Conservation (phyloP, 2,888 invertebrate species). For the Hybos culiciformis region DNA sequence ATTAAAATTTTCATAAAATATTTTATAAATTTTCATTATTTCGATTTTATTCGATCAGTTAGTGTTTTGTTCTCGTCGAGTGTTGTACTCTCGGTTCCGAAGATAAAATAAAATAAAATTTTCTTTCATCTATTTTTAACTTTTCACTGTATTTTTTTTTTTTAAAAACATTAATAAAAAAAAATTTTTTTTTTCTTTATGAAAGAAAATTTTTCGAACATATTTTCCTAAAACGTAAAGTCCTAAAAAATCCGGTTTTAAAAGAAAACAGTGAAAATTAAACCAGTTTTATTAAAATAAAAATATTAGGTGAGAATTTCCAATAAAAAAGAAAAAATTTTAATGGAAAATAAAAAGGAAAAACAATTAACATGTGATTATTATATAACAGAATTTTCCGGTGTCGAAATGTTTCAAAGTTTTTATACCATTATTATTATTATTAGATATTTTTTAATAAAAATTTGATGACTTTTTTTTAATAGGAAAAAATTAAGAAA, state of each 20-base stretch:
- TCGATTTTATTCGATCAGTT: slow-evolving; percentile 23
- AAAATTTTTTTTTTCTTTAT: neutral
- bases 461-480: too few species aligned
- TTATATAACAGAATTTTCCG: too few species aligned
- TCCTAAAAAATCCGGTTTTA: too few species aligned
- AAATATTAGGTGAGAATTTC: neutral
- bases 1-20: neutral
- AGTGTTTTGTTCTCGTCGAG: slow-evolving; percentile 37
- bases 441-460: too few species aligned
- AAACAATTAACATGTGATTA: too few species aligned
- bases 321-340: neutral
- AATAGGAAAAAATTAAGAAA: too few species aligned
- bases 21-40: neutral
- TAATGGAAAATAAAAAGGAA: too few species aligned
- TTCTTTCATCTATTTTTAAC: slow-evolving; percentile 29
- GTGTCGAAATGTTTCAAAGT: too few species aligned
- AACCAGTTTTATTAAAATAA: neutral
- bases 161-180: too few species aligned
- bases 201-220: neutral
- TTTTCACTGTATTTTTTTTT: slow-evolving; percentile 19
- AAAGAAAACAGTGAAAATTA: too few species aligned
- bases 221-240: neutral
- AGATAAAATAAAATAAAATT: slow-evolving; percentile 6
- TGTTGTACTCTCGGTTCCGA: slow-evolving; percentile 34
- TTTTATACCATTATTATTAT: too few species aligned